Conservation (phyloP, 1,140 invertebrate genomes). For the silkworm (Bombyx mori) region DNA sequence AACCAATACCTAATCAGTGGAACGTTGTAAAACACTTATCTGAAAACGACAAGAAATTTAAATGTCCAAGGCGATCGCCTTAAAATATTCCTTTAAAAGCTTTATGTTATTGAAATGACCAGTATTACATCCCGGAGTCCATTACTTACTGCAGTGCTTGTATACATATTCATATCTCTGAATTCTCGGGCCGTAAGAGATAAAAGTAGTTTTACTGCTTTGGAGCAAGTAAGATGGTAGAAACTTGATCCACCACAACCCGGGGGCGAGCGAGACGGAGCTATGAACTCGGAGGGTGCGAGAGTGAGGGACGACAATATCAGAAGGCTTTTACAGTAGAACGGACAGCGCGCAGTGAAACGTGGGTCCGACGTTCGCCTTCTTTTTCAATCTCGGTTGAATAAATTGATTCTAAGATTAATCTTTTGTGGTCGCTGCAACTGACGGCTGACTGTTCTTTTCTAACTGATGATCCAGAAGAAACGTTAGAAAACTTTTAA, state of each 20-base stretch:
- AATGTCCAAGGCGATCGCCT: slow-evolving; percentile 17
- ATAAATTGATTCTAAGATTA: slow-evolving; percentile 68
- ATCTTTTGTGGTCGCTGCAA: slow-evolving; percentile 39
- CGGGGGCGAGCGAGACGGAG: slow-evolving; percentile 37
- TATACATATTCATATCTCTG: slow-evolving; percentile 64
- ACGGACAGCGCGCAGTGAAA: slow-evolving; percentile 62
- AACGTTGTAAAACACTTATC: slow-evolving; percentile 12
- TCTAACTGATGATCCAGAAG: neutral
- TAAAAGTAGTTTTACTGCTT: slow-evolving; percentile 67
- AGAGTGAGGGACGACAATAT: slow-evolving; percentile 38
- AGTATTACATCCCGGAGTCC: slow-evolving; percentile 37
- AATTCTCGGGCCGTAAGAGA: slow-evolving; percentile 55
- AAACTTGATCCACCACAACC: slow-evolving; percentile 60
- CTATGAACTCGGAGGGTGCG: slow-evolving; percentile 16
- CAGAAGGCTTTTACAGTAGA: slow-evolving; percentile 69
- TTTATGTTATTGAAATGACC: slow-evolving; percentile 50
- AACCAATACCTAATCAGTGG: neutral
- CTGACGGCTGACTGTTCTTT: slow-evolving; percentile 22
- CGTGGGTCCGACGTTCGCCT: slow-evolving; percentile 52
- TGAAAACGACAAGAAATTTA: slow-evolving; percentile 17
- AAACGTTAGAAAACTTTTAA: neutral
- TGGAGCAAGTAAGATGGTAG: slow-evolving; percentile 65
- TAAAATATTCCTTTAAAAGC: slow-evolving; percentile 31
- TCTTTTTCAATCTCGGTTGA: slow-evolving; percentile 63
- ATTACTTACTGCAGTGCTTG: slow-evolving; percentile 53